phyloP scores from a whole-genome alignment of 1,140 invertebrate species.

The Drosophila repleta region DNA sequence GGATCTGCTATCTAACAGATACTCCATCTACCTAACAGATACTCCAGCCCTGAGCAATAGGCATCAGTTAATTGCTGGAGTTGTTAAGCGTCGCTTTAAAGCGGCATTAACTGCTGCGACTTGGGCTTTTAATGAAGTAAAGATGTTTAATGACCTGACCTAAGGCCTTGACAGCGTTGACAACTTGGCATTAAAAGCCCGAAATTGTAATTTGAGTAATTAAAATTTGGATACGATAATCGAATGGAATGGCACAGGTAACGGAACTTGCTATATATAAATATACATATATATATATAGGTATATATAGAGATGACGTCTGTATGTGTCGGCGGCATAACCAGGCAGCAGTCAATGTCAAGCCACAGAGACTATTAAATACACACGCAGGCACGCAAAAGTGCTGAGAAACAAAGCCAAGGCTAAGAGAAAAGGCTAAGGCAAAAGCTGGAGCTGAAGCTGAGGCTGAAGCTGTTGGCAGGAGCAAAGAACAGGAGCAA shows the following conservation, averaged over 20 bases:
- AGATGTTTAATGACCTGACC: conserved; percentile 73
- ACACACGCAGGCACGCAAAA: conserved; percentile 79
- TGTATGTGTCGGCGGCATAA: conserved; percentile 32
- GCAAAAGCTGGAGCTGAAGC: conserved; percentile 7
- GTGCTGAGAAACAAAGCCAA: conserved; percentile 77
- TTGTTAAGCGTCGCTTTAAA: conserved; percentile 67
- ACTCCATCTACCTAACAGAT: not conserved
- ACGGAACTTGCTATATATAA: conserved; percentile 28
- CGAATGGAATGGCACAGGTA: conserved; percentile 41
- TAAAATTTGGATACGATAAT: conserved; percentile 81
- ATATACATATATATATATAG: conserved; percentile 51
- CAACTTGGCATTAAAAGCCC: conserved; percentile 73
- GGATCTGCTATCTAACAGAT: no score
- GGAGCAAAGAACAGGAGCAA: conserved; percentile 10
- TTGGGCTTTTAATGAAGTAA: not conserved
- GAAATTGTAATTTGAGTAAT: conserved; percentile 77
- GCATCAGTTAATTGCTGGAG: conserved; percentile 67
- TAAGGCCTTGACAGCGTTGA: conserved; percentile 66
- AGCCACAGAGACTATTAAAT: conserved; percentile 81
- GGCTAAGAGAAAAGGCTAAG: conserved; percentile 3
- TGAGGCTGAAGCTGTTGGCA: conserved; percentile 29
- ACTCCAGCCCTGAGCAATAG: not conserved
- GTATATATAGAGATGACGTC: conserved; percentile 10
- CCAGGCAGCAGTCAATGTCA: conserved; percentile 75
- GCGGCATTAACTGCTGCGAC: conserved; percentile 30